phyloP scores from a whole-genome alignment of 2,113 vertebrate species.

The Microcebus tavaratra region DNA sequence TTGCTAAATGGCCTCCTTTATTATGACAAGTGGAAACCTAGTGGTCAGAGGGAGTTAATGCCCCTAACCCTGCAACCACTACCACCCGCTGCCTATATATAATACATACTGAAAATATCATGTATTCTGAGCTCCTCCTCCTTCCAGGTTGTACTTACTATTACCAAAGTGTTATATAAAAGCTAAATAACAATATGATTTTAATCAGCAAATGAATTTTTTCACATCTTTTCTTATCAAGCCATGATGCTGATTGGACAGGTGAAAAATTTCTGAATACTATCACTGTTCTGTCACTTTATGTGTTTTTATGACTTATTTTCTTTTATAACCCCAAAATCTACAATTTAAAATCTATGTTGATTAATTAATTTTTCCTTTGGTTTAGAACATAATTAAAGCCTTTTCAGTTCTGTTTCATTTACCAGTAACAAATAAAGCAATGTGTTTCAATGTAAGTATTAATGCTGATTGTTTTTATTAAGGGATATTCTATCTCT shows the following conservation, averaged over 20 bases:
- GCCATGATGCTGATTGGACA: background rate
- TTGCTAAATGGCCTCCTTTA: background rate
- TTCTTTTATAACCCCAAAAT: background rate
- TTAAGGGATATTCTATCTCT: background rate
- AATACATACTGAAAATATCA: background rate
- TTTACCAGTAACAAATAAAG: background rate
- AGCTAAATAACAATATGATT: background rate
- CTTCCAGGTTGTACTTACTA: background rate
- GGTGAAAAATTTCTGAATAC: background rate
- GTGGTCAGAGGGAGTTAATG: background rate
- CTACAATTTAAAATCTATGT: background rate
- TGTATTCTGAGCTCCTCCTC: background rate
- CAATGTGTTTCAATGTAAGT: background rate
- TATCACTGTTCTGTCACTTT: background rate
- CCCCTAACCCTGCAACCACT: accelerated
- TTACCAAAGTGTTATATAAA: background rate
- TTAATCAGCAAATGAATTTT: background rate
- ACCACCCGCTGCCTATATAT: background rate
- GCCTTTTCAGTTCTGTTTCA: background rate
- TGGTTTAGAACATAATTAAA: background rate
- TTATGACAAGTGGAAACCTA: background rate
- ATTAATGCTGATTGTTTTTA: background rate
- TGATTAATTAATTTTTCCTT: background rate
- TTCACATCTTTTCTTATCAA: background rate
- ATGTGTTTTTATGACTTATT: background rate